These are phyloP conservation scores for Crenichthys baileyi DNA, from an alignment of 2,797 vertebrate genomes.

Conservation along the genomic window DNA sequence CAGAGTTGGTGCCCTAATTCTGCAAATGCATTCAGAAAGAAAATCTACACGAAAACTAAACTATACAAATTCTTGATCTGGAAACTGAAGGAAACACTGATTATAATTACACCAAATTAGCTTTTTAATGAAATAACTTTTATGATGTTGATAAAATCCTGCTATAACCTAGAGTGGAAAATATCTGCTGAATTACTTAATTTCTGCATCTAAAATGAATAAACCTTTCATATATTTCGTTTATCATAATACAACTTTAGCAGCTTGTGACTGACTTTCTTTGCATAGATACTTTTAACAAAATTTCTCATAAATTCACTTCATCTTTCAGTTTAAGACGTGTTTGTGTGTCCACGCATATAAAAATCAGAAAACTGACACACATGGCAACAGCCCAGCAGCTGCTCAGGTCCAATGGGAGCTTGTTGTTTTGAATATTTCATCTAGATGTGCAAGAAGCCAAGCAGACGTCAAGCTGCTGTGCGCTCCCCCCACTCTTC, in stretches of 20 bases:
- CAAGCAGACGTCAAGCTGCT: constrained; percentile 46
- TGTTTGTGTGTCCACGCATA: not conserved
- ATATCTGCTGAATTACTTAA: not conserved
- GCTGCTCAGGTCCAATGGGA: constrained; percentile 21
- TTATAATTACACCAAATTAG: not conserved
- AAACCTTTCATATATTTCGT: not conserved
- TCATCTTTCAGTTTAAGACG: not conserved
- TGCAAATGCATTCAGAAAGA: not conserved
- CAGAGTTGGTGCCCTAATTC: not conserved
- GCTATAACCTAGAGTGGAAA: not conserved
- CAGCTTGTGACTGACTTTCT: not conserved
- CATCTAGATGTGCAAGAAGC: constrained; percentile 41
- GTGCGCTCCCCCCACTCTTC: constrained; percentile 33
- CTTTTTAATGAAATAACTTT: not conserved
- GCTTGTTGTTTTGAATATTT: constrained; percentile 56
- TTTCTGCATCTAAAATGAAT: not conserved
- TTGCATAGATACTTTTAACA: not conserved
- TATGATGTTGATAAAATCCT: not conserved
- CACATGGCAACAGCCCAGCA: constrained; percentile 19
- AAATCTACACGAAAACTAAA: not conserved
- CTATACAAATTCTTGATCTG: not conserved
- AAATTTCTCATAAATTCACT: not conserved
- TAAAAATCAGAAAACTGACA: constrained; percentile 17
- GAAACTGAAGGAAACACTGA: not conserved
- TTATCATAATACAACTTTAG: not conserved